Conservation (phyloP, 2,113 vertebrate species). For the Pomatostomus ruficeps region DNA sequence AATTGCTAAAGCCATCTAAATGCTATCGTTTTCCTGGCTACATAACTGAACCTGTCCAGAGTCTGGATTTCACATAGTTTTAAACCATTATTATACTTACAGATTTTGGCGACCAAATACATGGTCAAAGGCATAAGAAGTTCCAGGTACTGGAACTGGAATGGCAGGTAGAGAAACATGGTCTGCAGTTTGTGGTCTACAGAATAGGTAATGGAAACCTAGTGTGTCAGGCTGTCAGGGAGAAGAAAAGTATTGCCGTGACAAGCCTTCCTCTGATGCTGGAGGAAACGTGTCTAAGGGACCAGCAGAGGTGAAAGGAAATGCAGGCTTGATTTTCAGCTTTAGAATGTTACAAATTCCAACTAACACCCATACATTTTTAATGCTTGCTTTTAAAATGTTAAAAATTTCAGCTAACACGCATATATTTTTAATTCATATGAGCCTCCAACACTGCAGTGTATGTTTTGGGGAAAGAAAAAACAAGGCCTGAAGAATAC, state of each 20-base stretch:
- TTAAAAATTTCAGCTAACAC: not conserved
- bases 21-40: not conserved
- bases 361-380: not conserved
- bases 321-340: not conserved
- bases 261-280: slow-evolving; percentile 7
- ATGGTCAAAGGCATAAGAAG: not conserved
- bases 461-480: not conserved
- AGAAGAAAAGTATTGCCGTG: slow-evolving; percentile 20
- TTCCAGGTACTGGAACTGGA: not conserved
- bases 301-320: slow-evolving; percentile 1
- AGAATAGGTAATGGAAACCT: not conserved
- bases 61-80: not conserved
- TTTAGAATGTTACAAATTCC: not conserved
- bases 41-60: not conserved
- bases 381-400: slow-evolving; percentile 32
- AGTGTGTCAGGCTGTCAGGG: not conserved
- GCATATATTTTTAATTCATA: not conserved
- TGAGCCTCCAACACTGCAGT: not conserved
- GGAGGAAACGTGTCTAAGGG: not conserved
- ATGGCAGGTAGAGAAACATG: not conserved
- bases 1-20: not conserved
- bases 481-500: not conserved
- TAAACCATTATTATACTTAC: not conserved
- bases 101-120: not conserved
- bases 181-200: not conserved